Base-by-base conservation (phyloP, 2,888 invertebrate genomes). In the Xestia xanthographa region DNA sequence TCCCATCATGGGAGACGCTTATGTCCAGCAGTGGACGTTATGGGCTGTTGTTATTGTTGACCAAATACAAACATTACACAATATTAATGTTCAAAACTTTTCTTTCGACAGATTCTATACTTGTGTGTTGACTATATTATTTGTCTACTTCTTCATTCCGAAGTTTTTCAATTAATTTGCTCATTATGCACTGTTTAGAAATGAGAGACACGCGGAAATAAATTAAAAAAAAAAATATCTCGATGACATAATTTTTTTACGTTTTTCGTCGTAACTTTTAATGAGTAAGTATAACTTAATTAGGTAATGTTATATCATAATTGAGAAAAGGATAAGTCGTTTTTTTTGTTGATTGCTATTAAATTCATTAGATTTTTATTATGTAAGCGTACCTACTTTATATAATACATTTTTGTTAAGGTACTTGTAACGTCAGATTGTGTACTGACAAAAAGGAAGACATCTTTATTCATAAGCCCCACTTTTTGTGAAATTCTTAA, bases 201-300 rank as follows among this genome's bases (percentile, higher is more conserved):
- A 81, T 12, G 50, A 66, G 69, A 69, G 56, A 63, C 66, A 66
- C 53, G 56, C 73, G 56, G 79, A 69, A 79, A 66, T 77, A 69
- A 70, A 77, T 22, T 41, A 56, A 26, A 0, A 72, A 38, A 62
- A 14, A 68, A 34, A 34, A 50, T 62, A 71, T 69, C 22, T 73
- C 26, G 43, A 70, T 63, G 48, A 60, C 71, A 65, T 14, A n/a
- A n/a, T 62, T 56, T 58, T 66, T 66, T 56, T 45, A 38, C n/a
- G n/a, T 26, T 14, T 41, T 34, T n/a, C 48, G 17, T 53, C 22
- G 65, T 45, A 48, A 65, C 12, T 70, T 63, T 58, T 58, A 63
- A 73, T 68, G 50, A 53, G 26, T 70, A 5, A 22, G 14, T 34
- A 34, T 67, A 68, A 62, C 34, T 20, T 56, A 34, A 74, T 65